Evolutionary conservation across 2,113 vertebrate genomes (phyloP), one percentile per base, ranked within the genome.

Genomic region (Apus apus): DNA sequence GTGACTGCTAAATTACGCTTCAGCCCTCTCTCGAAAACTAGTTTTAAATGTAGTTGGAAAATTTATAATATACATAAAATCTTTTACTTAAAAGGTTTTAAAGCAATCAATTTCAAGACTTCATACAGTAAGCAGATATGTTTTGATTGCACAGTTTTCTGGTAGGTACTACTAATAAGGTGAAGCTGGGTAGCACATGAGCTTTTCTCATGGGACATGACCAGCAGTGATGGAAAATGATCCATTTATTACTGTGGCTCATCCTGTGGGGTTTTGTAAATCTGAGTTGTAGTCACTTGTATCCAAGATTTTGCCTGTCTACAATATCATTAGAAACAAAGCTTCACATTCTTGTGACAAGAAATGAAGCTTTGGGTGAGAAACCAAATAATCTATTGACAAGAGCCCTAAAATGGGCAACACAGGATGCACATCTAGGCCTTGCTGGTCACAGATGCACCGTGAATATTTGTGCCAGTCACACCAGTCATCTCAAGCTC

Each of bases 331-430:
- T 40, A 82, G 57, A 30, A 71, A 81, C 13, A 8, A 73, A 43
- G 22, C 25, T 61, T 85, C 9, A 38, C 1, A 2, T 58, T 43
- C 40, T 38, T 74, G 54, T 70, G 30, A 21, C 8, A 27, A 56
- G 17, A 29, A 68, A 8, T 45, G n/a, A 68, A 71, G 25, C 7
- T 92, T 66, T 62, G 36, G 25, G 14, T 71, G 29, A 73, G 48
- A 56, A 7, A 26, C 0, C 0, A 15, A 5, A 9, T 48, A 43
- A 60, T 7, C 17, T 19, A 11, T 9, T 50, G 26, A 9, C 54
- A 64, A 87, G 36, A 87, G 17, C 65, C 18, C n/a, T 71, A 38
- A 78, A 81, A 61, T 5, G 19, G 19, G 5, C 19, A 15, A 6
- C 1, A 75, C 6, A 25, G 7, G 34, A 34, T 40, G 32, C 12